Conservation (phyloP, 2,113 vertebrate genomes). For the Clupea harengus region DNA sequence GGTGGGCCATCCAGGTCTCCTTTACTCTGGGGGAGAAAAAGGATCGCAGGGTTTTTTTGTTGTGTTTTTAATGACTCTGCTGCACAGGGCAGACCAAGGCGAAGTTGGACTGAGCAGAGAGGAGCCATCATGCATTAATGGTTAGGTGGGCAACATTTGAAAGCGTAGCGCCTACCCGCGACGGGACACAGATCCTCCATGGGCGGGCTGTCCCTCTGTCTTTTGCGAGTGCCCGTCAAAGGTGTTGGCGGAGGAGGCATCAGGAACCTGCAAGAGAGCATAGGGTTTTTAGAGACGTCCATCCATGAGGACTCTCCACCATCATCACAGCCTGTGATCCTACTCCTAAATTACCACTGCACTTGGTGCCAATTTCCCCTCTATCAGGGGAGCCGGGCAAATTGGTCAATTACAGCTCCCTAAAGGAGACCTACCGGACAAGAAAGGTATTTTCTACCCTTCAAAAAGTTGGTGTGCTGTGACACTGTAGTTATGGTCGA, state of each 20-base stretch:
- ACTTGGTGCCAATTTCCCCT: neutral
- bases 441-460: neutral
- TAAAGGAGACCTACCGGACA: neutral
- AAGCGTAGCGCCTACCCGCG: slow-evolving; percentile 55
- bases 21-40: slow-evolving; percentile 60
- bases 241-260: slow-evolving; percentile 69
- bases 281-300: neutral
- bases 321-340: neutral
- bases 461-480: neutral
- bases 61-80: slow-evolving; percentile 46
- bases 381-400: neutral
- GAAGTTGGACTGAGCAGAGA: slow-evolving; percentile 4
- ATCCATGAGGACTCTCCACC: neutral
- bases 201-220: slow-evolving; percentile 52
- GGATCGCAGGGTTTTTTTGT: neutral
- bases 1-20: slow-evolving; percentile 60
- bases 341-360: neutral
- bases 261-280: slow-evolving; percentile 55
- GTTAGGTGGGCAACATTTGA: slow-evolving; percentile 17
- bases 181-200: slow-evolving; percentile 5
- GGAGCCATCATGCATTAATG: slow-evolving; percentile 17
- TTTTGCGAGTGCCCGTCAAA: slow-evolving; percentile 56
- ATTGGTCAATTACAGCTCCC: neutral
- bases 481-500: neutral
- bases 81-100: slow-evolving; percentile 42